Percentiles rank a stretch among this genome's conserved stretches.
Evolutionary conservation across 2,113 vertebrate genomes (phyloP).

Genomic region (Odontesthes bonariensis): DNA sequence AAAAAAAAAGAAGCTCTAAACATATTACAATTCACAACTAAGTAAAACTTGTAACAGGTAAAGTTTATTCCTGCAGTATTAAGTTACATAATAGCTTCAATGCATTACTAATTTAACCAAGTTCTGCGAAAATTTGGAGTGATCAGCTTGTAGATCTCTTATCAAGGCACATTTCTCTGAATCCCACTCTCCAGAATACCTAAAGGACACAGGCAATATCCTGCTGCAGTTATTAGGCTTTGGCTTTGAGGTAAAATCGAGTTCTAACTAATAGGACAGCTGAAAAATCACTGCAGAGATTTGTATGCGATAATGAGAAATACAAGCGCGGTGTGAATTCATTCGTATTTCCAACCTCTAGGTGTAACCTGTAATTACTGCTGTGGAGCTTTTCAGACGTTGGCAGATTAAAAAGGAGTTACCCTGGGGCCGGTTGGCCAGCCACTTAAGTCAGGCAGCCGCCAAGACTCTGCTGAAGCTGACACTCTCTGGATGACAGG

Average conservation of each 20-base stretch:
- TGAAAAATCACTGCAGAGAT: slow-evolving; percentile 54
- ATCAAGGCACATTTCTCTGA: slow-evolving; percentile 6
- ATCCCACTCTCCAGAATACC: slow-evolving; percentile 24
- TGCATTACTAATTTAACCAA: not conserved
- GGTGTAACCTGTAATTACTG: slow-evolving; percentile 74
- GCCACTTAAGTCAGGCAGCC: slow-evolving; percentile 24
- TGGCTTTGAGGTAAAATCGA: slow-evolving; percentile 46
- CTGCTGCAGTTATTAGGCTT: slow-evolving; percentile 37
- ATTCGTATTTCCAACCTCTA: slow-evolving; percentile 54
- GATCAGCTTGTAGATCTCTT: slow-evolving; percentile 5
- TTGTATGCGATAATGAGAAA: slow-evolving; percentile 64
- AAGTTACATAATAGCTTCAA: not conserved
- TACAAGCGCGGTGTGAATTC: slow-evolving; percentile 41
- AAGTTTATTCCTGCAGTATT: no score
- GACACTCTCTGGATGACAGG: slow-evolving; percentile 47
- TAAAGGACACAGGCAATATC: slow-evolving; percentile 39
- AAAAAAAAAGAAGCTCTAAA: no score
- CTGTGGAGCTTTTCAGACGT: slow-evolving; percentile 35
- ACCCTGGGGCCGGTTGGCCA: slow-evolving; percentile 40
- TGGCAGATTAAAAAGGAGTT: slow-evolving; percentile 66
- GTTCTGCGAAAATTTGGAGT: not conserved
- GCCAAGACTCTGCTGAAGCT: slow-evolving; percentile 27
- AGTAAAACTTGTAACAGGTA: no score
- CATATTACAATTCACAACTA: no score
- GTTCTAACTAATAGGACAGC: slow-evolving; percentile 46